Conservation (phyloP, 1,140 invertebrate genomes). For the Leucophenga varia region DNA sequence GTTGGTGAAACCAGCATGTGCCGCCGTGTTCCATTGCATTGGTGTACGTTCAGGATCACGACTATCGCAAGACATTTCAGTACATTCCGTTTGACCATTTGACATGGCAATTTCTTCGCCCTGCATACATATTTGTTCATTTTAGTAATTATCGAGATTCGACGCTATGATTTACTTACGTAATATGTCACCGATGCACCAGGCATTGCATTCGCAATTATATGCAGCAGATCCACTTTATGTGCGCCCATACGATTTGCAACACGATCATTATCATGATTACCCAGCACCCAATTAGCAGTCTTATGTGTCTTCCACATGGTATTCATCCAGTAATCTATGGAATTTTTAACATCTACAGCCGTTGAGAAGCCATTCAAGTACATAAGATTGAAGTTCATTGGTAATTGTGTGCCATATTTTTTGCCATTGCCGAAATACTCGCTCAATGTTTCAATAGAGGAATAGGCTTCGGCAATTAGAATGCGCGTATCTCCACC, state of each 20-base stretch:
- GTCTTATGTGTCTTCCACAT: conserved; percentile 57
- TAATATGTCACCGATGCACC: conserved; percentile 76
- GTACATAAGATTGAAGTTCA: conserved; percentile 62
- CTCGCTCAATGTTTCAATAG: conserved; percentile 56
- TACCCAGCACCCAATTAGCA: conserved; percentile 62
- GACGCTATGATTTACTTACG: no score
- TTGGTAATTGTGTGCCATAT: conserved; percentile 62
- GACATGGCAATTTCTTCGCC: conserved; percentile 83
- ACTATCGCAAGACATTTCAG: conserved; percentile 55
- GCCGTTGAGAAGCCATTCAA: conserved; percentile 53
- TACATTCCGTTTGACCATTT: conserved; percentile 61
- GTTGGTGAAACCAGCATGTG: conserved; percentile 65
- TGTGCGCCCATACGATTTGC: conserved; percentile 62
- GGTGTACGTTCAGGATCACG: conserved; percentile 66
- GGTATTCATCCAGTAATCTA: conserved; percentile 58
- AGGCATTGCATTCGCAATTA: conserved; percentile 68
- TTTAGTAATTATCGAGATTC: no score
- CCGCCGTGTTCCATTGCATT: conserved; percentile 66
- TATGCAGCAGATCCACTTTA: conserved; percentile 66
- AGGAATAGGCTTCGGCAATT: conserved; percentile 69
- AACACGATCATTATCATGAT: conserved; percentile 66
- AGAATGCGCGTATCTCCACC: conserved; percentile 62
- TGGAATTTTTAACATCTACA: conserved; percentile 44
- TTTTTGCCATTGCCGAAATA: conserved; percentile 61
- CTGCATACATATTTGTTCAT: conserved; percentile 46